Percentiles rank a stretch among this genome's conserved stretches.
Conservation (phyloP, 92 coral and sea anemone species). For the Zoanthus gigantus region DNA sequence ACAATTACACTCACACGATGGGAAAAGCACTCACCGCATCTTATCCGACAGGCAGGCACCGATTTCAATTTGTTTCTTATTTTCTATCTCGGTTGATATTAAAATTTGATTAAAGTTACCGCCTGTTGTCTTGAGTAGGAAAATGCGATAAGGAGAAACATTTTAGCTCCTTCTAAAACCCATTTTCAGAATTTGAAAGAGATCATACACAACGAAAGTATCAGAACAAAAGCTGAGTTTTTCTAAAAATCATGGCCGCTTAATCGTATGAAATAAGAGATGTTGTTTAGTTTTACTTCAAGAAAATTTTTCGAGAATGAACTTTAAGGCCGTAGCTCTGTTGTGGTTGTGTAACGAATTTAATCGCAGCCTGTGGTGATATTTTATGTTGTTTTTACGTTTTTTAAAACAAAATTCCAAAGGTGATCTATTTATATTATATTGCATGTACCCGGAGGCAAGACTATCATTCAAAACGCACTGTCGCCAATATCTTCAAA, state of each 20-base stretch:
- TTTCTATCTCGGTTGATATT: background rate
- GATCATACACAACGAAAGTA: background rate
- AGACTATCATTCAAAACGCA: slow-evolving; percentile 47
- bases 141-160: slow-evolving; percentile 2
- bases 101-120: slow-evolving; percentile 11
- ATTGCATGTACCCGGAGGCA: slow-evolving; percentile 52
- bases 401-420: slow-evolving; percentile 34
- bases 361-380: background rate
- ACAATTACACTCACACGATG: background rate
- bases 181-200: background rate
- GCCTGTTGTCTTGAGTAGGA: background rate
- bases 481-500: slow-evolving; percentile 41
- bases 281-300: background rate
- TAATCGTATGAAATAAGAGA: background rate
- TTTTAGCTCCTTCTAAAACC: background rate
- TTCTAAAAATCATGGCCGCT: background rate
- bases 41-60: slow-evolving; percentile 20
- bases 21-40: background rate
- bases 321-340: slow-evolving; percentile 1
- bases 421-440: slow-evolving; percentile 59
- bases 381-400: slow-evolving; percentile 30
- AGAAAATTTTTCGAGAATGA: background rate
- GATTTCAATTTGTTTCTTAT: background rate
- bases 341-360: background rate
- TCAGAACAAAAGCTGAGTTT: background rate